Percentiles rank a stretch among this genome's conserved stretches.
phyloP scores from a whole-genome alignment of 2,888 invertebrate species.

The Asteroscopus sphinx region DNA sequence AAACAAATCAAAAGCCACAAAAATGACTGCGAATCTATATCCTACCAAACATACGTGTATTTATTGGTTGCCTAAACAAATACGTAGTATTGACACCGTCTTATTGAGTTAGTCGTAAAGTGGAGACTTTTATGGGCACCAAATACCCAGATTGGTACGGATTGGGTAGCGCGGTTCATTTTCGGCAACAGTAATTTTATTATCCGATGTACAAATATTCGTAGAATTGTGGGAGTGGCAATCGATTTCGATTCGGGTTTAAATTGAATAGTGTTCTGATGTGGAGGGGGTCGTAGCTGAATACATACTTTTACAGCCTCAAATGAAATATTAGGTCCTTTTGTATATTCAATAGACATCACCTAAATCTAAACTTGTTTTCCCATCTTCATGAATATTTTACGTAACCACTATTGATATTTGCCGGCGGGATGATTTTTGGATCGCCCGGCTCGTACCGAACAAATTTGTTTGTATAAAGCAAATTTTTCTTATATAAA shows the following conservation, averaged over 20 bases:
- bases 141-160: slow-evolving; percentile 47
- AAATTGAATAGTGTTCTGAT: slow-evolving; percentile 19
- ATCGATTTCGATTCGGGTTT: slow-evolving; percentile 29
- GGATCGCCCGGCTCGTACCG: slow-evolving; percentile 17
- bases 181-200: slow-evolving; percentile 55
- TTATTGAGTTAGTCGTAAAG: slow-evolving; percentile 68
- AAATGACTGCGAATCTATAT: slow-evolving; percentile 3
- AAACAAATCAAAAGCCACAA: neutral
- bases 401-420: slow-evolving; percentile 42
- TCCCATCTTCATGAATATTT: slow-evolving; percentile 14
- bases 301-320: no score
- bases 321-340: neutral
- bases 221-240: slow-evolving; percentile 12
- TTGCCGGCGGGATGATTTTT: slow-evolving; percentile 45
- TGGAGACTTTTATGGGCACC: slow-evolving; percentile 58
- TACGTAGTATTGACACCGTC: slow-evolving; percentile 71
- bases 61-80: slow-evolving; percentile 79
- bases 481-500: slow-evolving; percentile 51
- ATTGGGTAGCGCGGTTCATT: slow-evolving; percentile 37
- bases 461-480: slow-evolving; percentile 42
- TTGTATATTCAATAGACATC: slow-evolving; percentile 16
- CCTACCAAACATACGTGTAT: slow-evolving; percentile 49
- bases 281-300: no score
- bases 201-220: slow-evolving; percentile 39
- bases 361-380: slow-evolving; percentile 35